Conservation (phyloP, 2,797 vertebrate species). For the Muraenolepis orangiensis region DNA sequence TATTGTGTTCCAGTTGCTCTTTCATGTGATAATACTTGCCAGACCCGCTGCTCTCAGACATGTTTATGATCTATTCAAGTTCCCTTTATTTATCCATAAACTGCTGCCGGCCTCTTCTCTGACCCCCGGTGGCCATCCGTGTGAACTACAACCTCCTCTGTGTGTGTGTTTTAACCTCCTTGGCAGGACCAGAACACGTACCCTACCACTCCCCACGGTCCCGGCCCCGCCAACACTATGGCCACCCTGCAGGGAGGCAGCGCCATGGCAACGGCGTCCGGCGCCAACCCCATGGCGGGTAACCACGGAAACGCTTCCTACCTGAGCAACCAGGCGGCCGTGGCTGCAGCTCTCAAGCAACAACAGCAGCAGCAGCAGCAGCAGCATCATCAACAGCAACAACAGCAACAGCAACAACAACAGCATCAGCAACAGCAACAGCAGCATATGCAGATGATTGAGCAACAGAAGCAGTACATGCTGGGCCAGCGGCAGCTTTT, state of each 20-base stretch:
- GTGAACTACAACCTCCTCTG: background rate
- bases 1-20: background rate
- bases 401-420: constrained; percentile 65
- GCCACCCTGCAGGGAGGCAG: constrained; percentile 67
- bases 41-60: background rate
- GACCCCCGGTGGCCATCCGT: background rate
- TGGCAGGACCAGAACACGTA: constrained; percentile 86
- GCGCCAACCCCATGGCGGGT: constrained; percentile 67
- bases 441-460: constrained; percentile 80
- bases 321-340: constrained; percentile 80
- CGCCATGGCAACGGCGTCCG: constrained; percentile 72
- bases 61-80: background rate
- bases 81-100: background rate
- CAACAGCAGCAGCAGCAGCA: constrained; percentile 61
- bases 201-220: constrained; percentile 72
- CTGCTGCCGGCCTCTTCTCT: background rate
- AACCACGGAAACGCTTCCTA: constrained; percentile 79
- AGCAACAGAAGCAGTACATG: constrained; percentile 83
- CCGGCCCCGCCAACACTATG: constrained; percentile 71
- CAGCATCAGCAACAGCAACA: constrained; percentile 35
- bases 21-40: background rate
- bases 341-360: constrained; percentile 80
- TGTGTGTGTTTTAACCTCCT: background rate
- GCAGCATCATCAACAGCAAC: constrained; percentile 78
- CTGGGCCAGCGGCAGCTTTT: constrained; percentile 76